A percentile compares a stretch with the other conserved stretches of the same genome.
phyloP scores from a whole-genome alignment of 92 coral and sea anemone genomes.

The Epizoanthus illoricatus region DNA sequence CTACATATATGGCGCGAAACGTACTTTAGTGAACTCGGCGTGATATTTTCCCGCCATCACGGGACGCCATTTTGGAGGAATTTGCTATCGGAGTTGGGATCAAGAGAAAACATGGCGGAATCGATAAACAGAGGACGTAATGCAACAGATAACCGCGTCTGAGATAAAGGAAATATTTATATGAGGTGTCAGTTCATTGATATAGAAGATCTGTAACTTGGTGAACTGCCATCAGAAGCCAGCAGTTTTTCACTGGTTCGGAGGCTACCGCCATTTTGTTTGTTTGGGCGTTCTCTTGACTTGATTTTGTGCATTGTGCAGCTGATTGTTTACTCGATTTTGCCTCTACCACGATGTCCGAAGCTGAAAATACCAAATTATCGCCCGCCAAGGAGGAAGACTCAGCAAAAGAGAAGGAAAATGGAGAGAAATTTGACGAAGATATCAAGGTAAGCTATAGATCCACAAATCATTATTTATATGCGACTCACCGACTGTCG shows the following conservation, averaged over 20 bases:
- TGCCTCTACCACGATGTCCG: constrained; percentile 20
- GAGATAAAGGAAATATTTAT: constrained; percentile 44
- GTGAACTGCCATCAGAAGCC: constrained; percentile 29
- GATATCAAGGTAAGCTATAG: constrained; percentile 76
- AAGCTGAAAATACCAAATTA: constrained; percentile 28
- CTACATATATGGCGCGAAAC: not conserved
- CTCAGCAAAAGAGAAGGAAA: constrained; percentile 36
- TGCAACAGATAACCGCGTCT: constrained; percentile 30
- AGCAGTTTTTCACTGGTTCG: not conserved
- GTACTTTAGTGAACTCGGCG: constrained; percentile 5
- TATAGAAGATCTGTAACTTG: constrained; percentile 39
- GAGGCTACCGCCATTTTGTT: constrained; percentile 41
- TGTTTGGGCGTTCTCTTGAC: constrained; percentile 34
- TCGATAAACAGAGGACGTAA: constrained; percentile 40
- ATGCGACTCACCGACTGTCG: too few relatives aligned
- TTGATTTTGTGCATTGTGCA: not conserved
- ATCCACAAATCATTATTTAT: not conserved
- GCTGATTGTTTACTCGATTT: not conserved
- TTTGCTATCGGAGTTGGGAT: constrained; percentile 35
- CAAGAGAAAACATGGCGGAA: constrained; percentile 28
- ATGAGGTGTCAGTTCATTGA: constrained; percentile 43
- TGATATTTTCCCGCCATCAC: constrained; percentile 56
- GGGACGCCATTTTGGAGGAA: constrained; percentile 61
- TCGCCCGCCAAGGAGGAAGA: constrained; percentile 38
- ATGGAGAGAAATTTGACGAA: constrained; percentile 68